Base-by-base conservation (phyloP, 2,888 invertebrate genomes). In the Troides oblongomaculatus region DNA sequence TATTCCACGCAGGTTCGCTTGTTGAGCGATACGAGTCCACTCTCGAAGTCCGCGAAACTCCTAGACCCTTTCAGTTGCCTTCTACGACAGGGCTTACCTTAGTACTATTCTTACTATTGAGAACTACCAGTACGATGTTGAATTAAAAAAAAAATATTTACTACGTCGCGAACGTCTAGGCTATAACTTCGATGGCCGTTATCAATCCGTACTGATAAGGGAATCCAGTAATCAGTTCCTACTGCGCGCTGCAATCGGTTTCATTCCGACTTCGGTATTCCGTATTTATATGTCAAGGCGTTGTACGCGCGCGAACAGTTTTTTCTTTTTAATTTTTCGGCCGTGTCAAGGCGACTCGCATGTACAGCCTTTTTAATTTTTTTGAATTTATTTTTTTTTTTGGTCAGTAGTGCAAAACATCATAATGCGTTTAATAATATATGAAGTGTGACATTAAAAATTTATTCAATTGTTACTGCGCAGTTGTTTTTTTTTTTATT, bases 141-240 rank as follows among this genome's bases (percentile, higher is more conserved):
- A 30, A 30, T 30, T 30, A 30, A 30, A 30, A 30, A 3, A 30
- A 30, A 0, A 30, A 30, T 21, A 21, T 30, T 25, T 30, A 30
- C 3, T 30, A 30, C 39, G 10, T 39, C 10, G 39, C 7, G 0
- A 10, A 8, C 39, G 8, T 10, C 39, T 39, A 10, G 39, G 1
- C 8, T 39, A 39, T 39, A 39, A 39, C 39, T 39, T 39, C 39
- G 39, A 39, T 39, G 53, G 14, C 17, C 21, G 21, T 62, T 66
- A 66, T 66, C 66, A 25, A 66, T 23, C 39, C 39, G 14, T 14
- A 39, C 36, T 62, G 66, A 66, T 66, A 66, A 66, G 43, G 53
- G 36, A 17, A 17, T 36, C 66, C n/a, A 57, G 53, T 53, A 6
- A 39, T 39, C 10, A 39, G 7, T 39, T 39, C n/a, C 17, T 53